Conservation (phyloP, 2,888 invertebrate genomes). For the Crepidodera aurea region DNA sequence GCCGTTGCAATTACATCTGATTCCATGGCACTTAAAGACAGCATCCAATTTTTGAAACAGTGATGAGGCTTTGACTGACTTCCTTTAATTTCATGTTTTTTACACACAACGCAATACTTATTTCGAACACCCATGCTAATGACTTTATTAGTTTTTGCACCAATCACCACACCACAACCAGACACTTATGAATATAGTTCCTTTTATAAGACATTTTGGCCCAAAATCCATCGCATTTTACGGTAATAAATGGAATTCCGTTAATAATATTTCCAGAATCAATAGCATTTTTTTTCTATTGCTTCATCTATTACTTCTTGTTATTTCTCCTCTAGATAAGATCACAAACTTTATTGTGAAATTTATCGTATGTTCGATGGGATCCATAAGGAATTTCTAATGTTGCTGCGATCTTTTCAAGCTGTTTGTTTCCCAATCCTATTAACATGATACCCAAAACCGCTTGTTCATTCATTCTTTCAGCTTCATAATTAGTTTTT, state of each 20-base stretch:
- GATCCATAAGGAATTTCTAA: conserved; percentile 8
- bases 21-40: not conserved
- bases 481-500: not conserved
- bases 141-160: not conserved
- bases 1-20: not conserved
- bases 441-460: too few species aligned
- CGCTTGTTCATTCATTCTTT: not conserved
- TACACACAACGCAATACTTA: conserved; percentile 1
- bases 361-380: too few species aligned
- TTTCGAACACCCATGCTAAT: not conserved
- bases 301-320: conserved; percentile 1
- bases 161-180: not conserved
- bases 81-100: not conserved
- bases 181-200: too few species aligned
- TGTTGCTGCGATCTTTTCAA: not conserved
- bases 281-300: conserved; percentile 6
- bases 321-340: too few species aligned
- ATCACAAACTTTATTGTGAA: too few species aligned
- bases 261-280: not conserved
- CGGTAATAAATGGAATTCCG: conserved; percentile 2
- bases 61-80: not conserved
- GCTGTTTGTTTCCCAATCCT: too few species aligned
- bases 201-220: too few species aligned
- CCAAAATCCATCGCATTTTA: too few species aligned
- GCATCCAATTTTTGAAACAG: not conserved